Percentiles rank a stretch among this genome's conserved stretches.
Evolutionary conservation across 1,140 invertebrate species (phyloP).

Genomic region (Pectinophora gossypiella): DNA sequence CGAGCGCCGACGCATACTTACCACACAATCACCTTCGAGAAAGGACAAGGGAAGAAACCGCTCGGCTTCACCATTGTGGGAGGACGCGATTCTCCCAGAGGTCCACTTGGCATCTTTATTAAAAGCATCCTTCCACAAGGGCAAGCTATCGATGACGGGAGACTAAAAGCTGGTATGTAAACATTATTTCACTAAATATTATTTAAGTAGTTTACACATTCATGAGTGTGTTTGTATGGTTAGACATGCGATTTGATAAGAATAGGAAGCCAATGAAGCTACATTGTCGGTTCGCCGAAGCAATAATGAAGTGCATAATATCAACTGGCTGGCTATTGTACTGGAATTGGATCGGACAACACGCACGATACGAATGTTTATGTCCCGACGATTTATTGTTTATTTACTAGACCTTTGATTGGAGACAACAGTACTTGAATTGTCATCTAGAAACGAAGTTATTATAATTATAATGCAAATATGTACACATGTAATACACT

Average conservation of each 20-base stretch:
- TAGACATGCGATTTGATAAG: slow-evolving; percentile 42
- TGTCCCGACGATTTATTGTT: slow-evolving; percentile 2
- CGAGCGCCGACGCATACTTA: slow-evolving; percentile 81
- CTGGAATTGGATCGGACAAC: neutral
- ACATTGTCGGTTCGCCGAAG: slow-evolving; percentile 28
- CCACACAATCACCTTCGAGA: slow-evolving; percentile 87
- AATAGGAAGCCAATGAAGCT: slow-evolving; percentile 25
- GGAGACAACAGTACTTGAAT: neutral
- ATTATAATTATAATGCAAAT: no score
- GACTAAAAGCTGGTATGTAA: slow-evolving; percentile 80
- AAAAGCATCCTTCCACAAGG: slow-evolving; percentile 92
- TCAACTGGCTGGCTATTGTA: neutral
- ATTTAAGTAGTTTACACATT: neutral
- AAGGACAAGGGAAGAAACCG: slow-evolving; percentile 89
- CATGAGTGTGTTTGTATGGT: neutral
- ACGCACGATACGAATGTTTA: neutral
- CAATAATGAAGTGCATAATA: slow-evolving; percentile 27
- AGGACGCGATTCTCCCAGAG: slow-evolving; percentile 91
- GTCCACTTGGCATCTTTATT: slow-evolving; percentile 92
- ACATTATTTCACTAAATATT: slow-evolving; percentile 1
- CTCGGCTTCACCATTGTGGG: slow-evolving; percentile 95
- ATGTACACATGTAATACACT: no score
- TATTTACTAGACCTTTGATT: no score
- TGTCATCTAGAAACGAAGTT: no score
- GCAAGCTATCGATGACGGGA: slow-evolving; percentile 90